Base-by-base conservation (phyloP, 2,888 invertebrate genomes). In the Lasius platythorax region DNA sequence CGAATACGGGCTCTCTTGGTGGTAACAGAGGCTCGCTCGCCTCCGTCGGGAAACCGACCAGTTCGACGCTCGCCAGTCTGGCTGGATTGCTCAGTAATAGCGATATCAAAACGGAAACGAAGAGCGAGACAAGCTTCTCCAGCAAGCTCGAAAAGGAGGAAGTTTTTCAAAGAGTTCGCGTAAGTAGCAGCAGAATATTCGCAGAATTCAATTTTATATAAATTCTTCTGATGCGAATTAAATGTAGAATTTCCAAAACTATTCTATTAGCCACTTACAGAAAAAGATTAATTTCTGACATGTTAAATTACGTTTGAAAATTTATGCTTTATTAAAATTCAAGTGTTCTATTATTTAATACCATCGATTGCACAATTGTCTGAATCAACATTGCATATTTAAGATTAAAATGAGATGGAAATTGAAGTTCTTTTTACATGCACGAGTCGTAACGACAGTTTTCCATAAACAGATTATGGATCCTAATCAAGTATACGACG, bases 11-110 rank as follows among this genome's bases (percentile, higher is more conserved):
- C 6, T 96, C 95, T 9, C 93, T 95, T 95, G 96, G 97, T 53
- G 97, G 97, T 28, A 98, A 98, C 85, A 96, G 98, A 40, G 98
- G 98, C 64, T 98, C 98, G 88, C 95, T 98, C 76, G 97, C 97
- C 2, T 98, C 98, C 0, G 97, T 98, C 58, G 98, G 98, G 79
- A 99, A 99, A 94, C 99, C 99, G 0, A 97, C 98, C 0, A 97
- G 98, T 64, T 97, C 98, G 0, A 98, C 98, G 0, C 95, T 99
- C 23, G 98, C 97, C 0, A 98, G 98, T 76, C 95, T 99, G 72
- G 97, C 98, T 0, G 98, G 98, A n/a, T 95, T 98, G 40, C 96
- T 97, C 40, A 97, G 96, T 88, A 95, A 93, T 72, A 94, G 96
- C 6, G 97, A 97, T 43, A 93, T 94, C 18, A 95, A 95, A 88